phyloP scores from a whole-genome alignment of 2,888 invertebrate genomes.

The Pedicia rivosa region DNA sequence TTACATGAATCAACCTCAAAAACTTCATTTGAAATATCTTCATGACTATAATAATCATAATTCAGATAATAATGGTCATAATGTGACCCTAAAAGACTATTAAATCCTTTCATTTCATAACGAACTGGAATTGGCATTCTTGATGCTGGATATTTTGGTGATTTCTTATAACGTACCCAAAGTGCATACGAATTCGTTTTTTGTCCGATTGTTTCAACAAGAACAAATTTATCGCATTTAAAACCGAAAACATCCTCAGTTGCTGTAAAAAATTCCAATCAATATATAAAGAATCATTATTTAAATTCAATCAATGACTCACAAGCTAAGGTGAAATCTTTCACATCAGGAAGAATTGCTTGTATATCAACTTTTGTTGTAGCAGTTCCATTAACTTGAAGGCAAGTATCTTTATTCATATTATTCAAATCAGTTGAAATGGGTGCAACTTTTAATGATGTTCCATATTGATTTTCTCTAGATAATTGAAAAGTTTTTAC shows the following conservation, averaged over 20 bases:
- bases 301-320: slow-evolving; percentile 10
- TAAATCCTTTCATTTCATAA: slow-evolving; percentile 91
- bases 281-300: slow-evolving; percentile 3
- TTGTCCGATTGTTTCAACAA: slow-evolving; percentile 49
- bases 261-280: slow-evolving; percentile 30
- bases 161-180: slow-evolving; percentile 65
- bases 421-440: slow-evolving; percentile 55
- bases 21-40: slow-evolving; percentile 48
- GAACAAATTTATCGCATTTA: slow-evolving; percentile 62
- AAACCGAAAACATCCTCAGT: slow-evolving; percentile 55
- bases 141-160: slow-evolving; percentile 29
- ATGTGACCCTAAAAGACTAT: slow-evolving; percentile 84
- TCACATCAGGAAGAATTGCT: slow-evolving; percentile 64
- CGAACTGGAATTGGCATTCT: slow-evolving; percentile 51
- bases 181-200: slow-evolving; percentile 79
- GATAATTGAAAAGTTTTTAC: slow-evolving; percentile 78
- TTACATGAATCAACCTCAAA: slow-evolving; percentile 49
- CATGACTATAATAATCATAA: slow-evolving; percentile 51
- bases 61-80: slow-evolving; percentile 87
- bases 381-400: slow-evolving; percentile 64
- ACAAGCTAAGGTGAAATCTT: slow-evolving; percentile 51
- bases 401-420: slow-evolving; percentile 57
- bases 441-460: slow-evolving; percentile 69
- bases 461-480: slow-evolving; percentile 44
- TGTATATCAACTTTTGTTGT: slow-evolving; percentile 48